Evolutionary conservation across 2,888 invertebrate genomes (phyloP), one percentile per base, ranked within the genome.

Genomic region (Petrolisthes manimaculis): DNA sequence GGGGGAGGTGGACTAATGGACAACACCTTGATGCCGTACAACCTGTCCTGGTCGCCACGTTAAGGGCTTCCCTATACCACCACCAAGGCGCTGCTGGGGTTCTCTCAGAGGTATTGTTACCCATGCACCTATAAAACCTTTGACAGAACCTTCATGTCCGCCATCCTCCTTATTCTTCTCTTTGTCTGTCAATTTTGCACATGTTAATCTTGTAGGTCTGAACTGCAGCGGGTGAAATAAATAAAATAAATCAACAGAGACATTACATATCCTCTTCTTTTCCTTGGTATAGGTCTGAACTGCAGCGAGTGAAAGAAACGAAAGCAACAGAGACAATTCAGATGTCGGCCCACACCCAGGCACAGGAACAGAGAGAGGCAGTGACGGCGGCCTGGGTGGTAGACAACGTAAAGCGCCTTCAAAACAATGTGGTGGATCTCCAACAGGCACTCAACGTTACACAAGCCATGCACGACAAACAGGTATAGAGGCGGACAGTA

Each of bases 381-480:
- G 84, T 88, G 56, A 84, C 88, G 53, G 80, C 78, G 12, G 74
- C 88, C 5, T 88, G 88, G 88, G 84, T 84, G 12, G 84, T 74
- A 24, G 88, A 84, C 14, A 88, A 84, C 54, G 74, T 88, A 3
- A 51, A 56, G 56, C 69, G 83, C 3, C 84, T 88, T 24, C 84
- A 88, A 24, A 84, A 88, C n/a, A 79, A 83, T 14, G 84, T 88
- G 74, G 88, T 78, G 1, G 88, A 88, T 3, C 71, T 88, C 55
- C 88, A 88, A 53, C 74, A 84, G 61, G 78, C 88, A 3, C 71
- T 88, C 74, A 88, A 88, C 78, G 84, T 88, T 18, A 84, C 80
- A 0, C 84, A 84, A 21, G 88, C 88, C 74, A 74, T 88, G 80
- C 88, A 88, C 69, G 88, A 88, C 61, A 88, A 88, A 24, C 83